phyloP scores from a whole-genome alignment of 2,113 vertebrate species.

The Anguilla rostrata region DNA sequence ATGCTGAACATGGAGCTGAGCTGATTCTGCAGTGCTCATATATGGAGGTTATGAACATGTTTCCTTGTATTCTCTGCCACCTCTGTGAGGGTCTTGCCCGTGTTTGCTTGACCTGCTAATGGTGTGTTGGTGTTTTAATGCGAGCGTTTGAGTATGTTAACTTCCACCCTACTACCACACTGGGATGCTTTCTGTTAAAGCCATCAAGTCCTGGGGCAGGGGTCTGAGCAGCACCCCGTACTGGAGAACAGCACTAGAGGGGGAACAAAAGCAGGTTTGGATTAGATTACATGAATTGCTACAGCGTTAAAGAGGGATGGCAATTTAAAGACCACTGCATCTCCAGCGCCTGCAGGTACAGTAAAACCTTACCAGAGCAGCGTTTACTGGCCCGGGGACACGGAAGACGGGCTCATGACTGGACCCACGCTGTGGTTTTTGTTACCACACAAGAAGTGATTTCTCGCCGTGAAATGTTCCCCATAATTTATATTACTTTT shows the following conservation, averaged over 20 bases:
- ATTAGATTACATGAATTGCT: neutral
- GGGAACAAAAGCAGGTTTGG: neutral
- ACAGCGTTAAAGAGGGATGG: conserved; percentile 8
- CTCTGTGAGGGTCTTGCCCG: neutral
- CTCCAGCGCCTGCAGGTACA: neutral
- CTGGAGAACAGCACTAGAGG: neutral
- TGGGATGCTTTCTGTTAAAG: neutral
- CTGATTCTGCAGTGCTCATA: neutral
- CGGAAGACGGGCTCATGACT: neutral
- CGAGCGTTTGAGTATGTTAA: neutral
- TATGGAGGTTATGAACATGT: neutral
- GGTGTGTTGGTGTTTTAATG: neutral
- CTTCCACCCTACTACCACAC: neutral
- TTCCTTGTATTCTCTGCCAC: neutral
- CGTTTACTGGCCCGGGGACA: neutral
- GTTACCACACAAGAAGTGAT: neutral
- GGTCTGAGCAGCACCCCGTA: neutral
- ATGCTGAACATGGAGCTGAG: neutral
- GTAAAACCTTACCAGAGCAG: neutral
- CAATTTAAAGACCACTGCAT: neutral
- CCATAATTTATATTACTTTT: conserved; percentile 22
- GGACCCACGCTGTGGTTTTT: neutral
- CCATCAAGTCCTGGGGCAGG: neutral
- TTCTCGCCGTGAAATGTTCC: neutral
- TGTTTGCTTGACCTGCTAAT: neutral